Percentiles rank a stretch among this genome's conserved stretches.
phyloP scores from a whole-genome alignment of 1,140 invertebrate genomes.

The Panagrolaimus sp. region DNA sequence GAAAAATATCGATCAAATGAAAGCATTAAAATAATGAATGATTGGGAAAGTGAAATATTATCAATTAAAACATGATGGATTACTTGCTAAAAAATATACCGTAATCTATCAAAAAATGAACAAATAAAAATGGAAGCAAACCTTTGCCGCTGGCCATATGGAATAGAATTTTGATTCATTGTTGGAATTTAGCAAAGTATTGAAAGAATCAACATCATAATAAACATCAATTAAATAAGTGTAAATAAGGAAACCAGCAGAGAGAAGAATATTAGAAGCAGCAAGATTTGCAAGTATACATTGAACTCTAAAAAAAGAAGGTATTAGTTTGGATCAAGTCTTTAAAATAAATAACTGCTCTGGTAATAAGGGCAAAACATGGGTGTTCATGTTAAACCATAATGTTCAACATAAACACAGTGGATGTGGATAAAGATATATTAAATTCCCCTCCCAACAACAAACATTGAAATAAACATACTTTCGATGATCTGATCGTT shows the following conservation, averaged over 20 bases:
- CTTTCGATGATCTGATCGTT: slow-evolving; percentile 22
- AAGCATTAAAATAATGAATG: slow-evolving; percentile 34
- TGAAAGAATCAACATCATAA: slow-evolving; percentile 41
- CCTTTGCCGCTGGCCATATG: slow-evolving; percentile 39
- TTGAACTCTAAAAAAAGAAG: slow-evolving; percentile 35
- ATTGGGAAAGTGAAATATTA: slow-evolving; percentile 29
- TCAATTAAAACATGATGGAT: slow-evolving; percentile 41
- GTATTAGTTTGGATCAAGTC: slow-evolving; percentile 8
- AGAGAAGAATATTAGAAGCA: slow-evolving; percentile 34
- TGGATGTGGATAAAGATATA: too few species aligned
- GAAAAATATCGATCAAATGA: slow-evolving; percentile 34
- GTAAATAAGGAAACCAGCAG: slow-evolving; percentile 35
- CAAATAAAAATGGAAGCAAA: slow-evolving; percentile 15
- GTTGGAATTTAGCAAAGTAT: slow-evolving; percentile 34
- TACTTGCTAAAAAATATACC: slow-evolving; percentile 32
- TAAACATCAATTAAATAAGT: slow-evolving; percentile 43
- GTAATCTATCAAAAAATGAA: not conserved
- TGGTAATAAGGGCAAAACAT: not conserved
- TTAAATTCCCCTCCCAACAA: too few species aligned
- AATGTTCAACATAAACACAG: too few species aligned
- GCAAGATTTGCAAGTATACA: slow-evolving; percentile 37
- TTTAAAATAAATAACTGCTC: slow-evolving; percentile 21
- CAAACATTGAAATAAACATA: slow-evolving; percentile 1
- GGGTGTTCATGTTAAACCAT: slow-evolving; percentile 11
- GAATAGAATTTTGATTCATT: slow-evolving; percentile 17